These are phyloP conservation scores for Falco naumanni DNA, from an alignment of 2,797 vertebrate genomes.

Conservation along the genomic window DNA sequence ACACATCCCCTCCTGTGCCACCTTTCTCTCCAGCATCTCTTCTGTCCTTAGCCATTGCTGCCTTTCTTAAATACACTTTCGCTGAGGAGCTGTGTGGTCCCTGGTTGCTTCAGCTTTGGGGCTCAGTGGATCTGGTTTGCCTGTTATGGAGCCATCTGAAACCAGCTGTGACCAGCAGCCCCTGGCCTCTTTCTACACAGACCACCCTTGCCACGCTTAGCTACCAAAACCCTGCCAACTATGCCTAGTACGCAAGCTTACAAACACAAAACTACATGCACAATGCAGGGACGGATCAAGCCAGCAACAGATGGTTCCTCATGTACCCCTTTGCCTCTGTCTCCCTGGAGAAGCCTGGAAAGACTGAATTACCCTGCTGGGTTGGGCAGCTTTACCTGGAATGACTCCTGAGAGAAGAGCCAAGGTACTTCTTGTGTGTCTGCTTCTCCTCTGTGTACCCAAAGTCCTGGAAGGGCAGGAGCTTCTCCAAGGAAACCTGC, in stretches of 20 bases:
- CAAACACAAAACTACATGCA: neutral
- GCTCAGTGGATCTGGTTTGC: neutral
- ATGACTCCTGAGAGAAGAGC: no score
- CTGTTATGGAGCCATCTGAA: neutral
- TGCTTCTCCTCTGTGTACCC: no score
- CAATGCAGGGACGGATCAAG: neutral
- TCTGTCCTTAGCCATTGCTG: neutral
- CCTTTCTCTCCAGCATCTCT: neutral
- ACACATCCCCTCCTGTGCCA: rapidly evolving
- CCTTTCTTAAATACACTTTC: neutral
- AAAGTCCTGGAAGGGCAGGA: no score
- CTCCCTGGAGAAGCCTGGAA: no score
- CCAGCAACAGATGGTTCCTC: no score
- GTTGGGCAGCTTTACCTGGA: no score
- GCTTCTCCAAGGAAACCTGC: no score
- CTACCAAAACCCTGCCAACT: neutral
- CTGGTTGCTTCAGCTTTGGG: neutral
- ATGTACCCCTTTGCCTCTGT: no score
- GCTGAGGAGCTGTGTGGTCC: neutral
- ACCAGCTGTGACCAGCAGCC: neutral
- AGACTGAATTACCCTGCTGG: no score
- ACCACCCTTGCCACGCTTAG: neutral
- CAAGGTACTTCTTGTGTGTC: no score
- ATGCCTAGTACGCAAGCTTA: neutral
- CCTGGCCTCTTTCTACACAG: neutral